Percentiles rank a stretch among this genome's conserved stretches.
These are phyloP conservation scores for Agriopis leucophaearia DNA, from an alignment of 2,888 invertebrate species.

Conservation along the genomic window DNA sequence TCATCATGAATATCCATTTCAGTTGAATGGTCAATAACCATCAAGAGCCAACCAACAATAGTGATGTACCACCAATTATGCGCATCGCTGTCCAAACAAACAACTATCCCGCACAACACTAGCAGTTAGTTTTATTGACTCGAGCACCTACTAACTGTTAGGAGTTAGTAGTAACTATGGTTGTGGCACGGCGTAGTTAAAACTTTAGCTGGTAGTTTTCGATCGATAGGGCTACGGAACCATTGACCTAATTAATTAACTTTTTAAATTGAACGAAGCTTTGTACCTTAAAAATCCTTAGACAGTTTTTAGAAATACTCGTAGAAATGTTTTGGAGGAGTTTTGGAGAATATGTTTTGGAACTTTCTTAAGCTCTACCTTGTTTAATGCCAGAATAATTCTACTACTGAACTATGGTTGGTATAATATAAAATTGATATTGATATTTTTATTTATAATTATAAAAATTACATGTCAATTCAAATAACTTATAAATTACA, in stretches of 20 bases:
- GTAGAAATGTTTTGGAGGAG: not conserved
- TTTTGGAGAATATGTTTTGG: not conserved
- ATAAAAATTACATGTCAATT: too few species aligned
- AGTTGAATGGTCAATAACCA: not conserved
- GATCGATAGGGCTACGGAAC: constrained; percentile 73
- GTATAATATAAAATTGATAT: too few species aligned
- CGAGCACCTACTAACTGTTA: constrained; percentile 37
- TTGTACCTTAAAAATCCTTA: constrained; percentile 46
- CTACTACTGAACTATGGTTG: too few species aligned
- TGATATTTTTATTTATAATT: too few species aligned
- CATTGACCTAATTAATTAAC: constrained; percentile 80
- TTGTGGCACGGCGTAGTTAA: constrained; percentile 56
- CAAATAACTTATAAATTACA: too few species aligned
- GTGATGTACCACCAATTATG: constrained; percentile 20
- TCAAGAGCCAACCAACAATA: constrained; percentile 32
- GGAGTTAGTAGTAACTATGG: constrained; percentile 8
- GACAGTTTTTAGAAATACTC: not conserved
- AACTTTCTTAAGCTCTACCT: too few species aligned
- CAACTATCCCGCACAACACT: constrained; percentile 57
- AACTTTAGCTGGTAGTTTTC: constrained; percentile 65
- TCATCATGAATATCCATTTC: not conserved
- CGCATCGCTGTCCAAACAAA: constrained; percentile 30
- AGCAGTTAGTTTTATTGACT: constrained; percentile 74
- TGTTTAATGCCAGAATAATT: too few species aligned
- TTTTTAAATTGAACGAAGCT: constrained; percentile 68